These are phyloP conservation scores for Cyclargus thomasi DNA, from an alignment of 1,140 invertebrate genomes.

Conservation along the genomic window DNA sequence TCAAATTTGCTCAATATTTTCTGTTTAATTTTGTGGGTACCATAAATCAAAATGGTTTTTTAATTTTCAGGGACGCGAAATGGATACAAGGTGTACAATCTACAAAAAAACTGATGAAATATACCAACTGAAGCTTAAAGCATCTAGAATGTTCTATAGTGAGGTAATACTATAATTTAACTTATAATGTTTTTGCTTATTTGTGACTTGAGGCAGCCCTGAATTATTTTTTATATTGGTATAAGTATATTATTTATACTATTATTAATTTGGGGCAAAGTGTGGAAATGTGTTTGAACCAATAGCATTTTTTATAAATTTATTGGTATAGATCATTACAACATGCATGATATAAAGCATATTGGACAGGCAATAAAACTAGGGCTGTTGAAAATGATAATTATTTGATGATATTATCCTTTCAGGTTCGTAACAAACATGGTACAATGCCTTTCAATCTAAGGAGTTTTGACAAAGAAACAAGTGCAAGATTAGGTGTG, in stretches of 20 bases:
- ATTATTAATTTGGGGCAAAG: conserved; percentile 37
- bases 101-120: conserved; percentile 99
- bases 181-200: background rate
- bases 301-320: conserved; percentile 27
- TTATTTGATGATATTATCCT: conserved; percentile 18
- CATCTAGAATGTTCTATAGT: conserved; percentile 95
- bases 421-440: conserved; percentile 89
- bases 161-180: conserved; percentile 77
- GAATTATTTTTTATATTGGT: conserved; percentile 26
- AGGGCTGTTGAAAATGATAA: background rate
- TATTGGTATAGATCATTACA: conserved; percentile 47
- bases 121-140: conserved; percentile 97
- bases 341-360: conserved; percentile 28
- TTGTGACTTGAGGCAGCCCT: conserved; percentile 13
- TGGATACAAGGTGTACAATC: conserved; percentile 95
- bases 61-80: conserved; percentile 82
- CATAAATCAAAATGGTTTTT: background rate
- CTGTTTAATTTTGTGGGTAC: background rate
- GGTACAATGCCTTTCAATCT: conserved; percentile 95
- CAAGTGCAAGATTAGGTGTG: conserved; percentile 97
- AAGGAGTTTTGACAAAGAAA: conserved; percentile 96
- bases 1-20: background rate
- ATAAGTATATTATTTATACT: conserved; percentile 27
- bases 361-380: background rate
- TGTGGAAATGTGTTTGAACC: conserved; percentile 49